Percentiles rank a stretch among this genome's conserved stretches.
These are phyloP conservation scores for Atrichornis clamosus DNA, from an alignment of 2,113 vertebrate genomes.

Conservation along the genomic window DNA sequence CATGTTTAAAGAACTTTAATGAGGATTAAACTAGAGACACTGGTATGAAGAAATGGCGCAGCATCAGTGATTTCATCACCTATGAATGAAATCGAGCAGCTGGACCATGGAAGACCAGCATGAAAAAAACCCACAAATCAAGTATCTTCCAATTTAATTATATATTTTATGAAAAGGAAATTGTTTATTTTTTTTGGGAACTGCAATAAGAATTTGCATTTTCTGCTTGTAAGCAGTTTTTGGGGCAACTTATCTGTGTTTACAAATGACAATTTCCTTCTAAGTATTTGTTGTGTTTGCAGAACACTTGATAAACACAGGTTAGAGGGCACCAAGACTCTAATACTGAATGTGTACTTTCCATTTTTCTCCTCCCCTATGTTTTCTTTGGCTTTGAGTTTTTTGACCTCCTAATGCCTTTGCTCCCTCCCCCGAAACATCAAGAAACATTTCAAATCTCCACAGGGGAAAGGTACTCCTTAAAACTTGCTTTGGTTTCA, in stretches of 20 bases:
- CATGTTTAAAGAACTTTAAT: not conserved
- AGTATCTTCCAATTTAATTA: not conserved
- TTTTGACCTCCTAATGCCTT: not conserved
- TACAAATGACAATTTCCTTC: not conserved
- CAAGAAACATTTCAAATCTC: not conserved
- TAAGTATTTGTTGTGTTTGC: not conserved
- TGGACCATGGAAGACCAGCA: not conserved
- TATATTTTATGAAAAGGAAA: not conserved
- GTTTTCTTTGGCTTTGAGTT: not conserved
- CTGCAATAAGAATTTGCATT: not conserved
- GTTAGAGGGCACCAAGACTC: not conserved
- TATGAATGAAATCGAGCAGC: not conserved
- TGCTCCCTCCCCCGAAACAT: not conserved
- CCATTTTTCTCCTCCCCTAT: not conserved
- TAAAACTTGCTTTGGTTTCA: not conserved
- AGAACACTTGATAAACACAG: not conserved
- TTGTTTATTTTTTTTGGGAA: not conserved
- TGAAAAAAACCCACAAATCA: not conserved
- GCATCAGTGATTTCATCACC: not conserved
- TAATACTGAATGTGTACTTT: not conserved
- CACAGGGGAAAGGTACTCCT: not conserved
- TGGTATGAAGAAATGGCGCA: not conserved
- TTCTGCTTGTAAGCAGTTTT: not conserved
- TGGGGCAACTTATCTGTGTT: not conserved
- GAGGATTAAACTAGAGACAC: not conserved